Conservation (phyloP, 2,113 vertebrate species). For the Ceuthmochares aereus region DNA sequence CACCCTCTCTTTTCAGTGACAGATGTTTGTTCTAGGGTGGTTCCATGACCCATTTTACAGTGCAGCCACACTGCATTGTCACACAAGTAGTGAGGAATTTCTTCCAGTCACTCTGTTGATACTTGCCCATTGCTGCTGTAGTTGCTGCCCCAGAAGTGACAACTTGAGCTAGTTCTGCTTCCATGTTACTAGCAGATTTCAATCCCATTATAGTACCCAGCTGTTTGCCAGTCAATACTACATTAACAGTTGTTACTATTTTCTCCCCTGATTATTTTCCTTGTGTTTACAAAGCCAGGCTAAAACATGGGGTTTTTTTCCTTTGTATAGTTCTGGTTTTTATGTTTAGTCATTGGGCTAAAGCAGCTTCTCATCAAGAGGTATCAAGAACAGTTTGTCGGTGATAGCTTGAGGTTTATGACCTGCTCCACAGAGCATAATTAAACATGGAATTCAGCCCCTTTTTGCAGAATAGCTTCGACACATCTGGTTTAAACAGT, state of each 20-base stretch:
- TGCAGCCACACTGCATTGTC: neutral
- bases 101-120: no score
- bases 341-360: slow-evolving; percentile 1
- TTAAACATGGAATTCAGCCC: slow-evolving; percentile 57
- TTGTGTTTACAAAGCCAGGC: neutral
- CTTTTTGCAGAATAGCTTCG: slow-evolving; percentile 60
- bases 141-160: no score
- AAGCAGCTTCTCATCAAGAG: slow-evolving; percentile 41
- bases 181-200: neutral
- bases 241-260: neutral
- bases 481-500: slow-evolving; percentile 61
- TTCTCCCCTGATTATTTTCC: neutral
- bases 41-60: neutral
- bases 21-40: neutral
- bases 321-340: neutral
- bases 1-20: neutral
- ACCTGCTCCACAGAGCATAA: slow-evolving; percentile 37
- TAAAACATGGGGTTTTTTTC: neutral
- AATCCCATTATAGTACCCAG: neutral
- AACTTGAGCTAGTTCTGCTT: no score
- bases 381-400: slow-evolving; percentile 42
- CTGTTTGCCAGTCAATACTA: neutral
- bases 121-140: no score
- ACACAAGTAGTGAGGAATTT: neutral
- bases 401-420: slow-evolving; percentile 55